Evolutionary conservation across 2,888 invertebrate genomes (phyloP).

Genomic region (Uloborus plumipes): DNA sequence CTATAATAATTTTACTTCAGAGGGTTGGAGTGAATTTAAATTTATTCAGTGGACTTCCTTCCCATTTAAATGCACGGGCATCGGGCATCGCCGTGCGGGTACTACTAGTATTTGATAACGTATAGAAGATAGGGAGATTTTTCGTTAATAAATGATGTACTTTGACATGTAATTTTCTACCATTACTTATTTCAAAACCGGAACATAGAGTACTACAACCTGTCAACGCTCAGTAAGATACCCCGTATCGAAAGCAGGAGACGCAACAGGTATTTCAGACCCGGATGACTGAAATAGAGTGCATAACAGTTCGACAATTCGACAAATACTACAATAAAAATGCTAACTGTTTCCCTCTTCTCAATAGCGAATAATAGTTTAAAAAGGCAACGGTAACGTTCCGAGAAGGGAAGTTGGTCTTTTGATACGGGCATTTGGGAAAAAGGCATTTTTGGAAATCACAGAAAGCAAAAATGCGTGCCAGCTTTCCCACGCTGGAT

Average conservation of each 20-base stretch:
- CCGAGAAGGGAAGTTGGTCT: slow-evolving; percentile 32
- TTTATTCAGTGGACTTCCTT: too few species aligned
- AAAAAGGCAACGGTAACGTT: slow-evolving; percentile 12
- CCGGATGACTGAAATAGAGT: slow-evolving; percentile 1
- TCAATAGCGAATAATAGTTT: too few species aligned
- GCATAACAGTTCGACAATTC: slow-evolving; percentile 14
- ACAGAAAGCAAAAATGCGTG: slow-evolving; percentile 4
- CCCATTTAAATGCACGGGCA: too few species aligned
- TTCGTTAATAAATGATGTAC: too few species aligned
- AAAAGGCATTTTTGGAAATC: slow-evolving; percentile 41
- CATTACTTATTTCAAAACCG: neutral
- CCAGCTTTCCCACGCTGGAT: slow-evolving; percentile 24
- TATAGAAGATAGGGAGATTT: too few species aligned
- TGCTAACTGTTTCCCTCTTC: slow-evolving; percentile 17
- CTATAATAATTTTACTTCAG: too few species aligned
- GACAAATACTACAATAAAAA: slow-evolving; percentile 14
- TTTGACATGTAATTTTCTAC: too few species aligned
- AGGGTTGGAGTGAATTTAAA: too few species aligned
- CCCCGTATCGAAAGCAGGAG: neutral
- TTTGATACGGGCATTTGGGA: slow-evolving; percentile 40
- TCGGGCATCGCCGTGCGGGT: too few species aligned
- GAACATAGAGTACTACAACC: neutral
- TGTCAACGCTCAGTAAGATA: neutral
- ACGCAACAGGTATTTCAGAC: neutral
- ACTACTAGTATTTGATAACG: too few species aligned